Evolutionary conservation across 2,113 vertebrate genomes (phyloP), one percentile per base, ranked within the genome.

Genomic region (Centrocercus urophasianus): DNA sequence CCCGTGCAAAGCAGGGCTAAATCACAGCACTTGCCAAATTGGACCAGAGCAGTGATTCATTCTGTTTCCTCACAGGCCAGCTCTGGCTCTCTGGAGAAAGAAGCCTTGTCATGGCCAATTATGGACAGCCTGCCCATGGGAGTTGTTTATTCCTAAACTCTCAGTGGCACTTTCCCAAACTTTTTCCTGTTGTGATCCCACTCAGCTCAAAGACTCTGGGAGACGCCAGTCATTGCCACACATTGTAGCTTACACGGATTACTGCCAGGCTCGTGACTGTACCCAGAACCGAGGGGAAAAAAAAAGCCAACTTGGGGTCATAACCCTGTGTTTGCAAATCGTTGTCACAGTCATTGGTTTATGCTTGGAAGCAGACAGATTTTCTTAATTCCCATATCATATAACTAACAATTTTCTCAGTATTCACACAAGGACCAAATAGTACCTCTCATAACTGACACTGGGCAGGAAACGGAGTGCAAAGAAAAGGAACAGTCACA

Each of bases 81-180:
- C 75, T 88, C 88, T 61, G 71, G 64, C 83, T 91, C 73, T 80
- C 85, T 75, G 69, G 83, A 95, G 91, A 96, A 93, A 91, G 88
- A 94, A 93, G 83, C 66, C 21, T 94, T 94, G 93, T 88, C 76
- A 78, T 95, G 89, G 89, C 89, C 95, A 96, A 95, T 95, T 97
- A 95, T 96, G 96, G 95, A 93, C 89, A 91, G 76, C 75, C 90
- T 94, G 90, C 90, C 96, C 90, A 1, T 6, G 96, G 88, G 95
- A 96, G 34, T 93, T 92, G 92, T 93, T 96, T 96, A 92, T 93
- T 96, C 32, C 76, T 67, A 88, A 81, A 52, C 57, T 83, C 4
- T n/a, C 47, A 78, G 80, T 69, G 83, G 92, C 7, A 73, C 83
- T 70, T 86, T 95, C 86, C 83, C 88, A 61, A 94, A 92, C 52